Percentiles rank a stretch among this genome's conserved stretches.
These are phyloP conservation scores for Penaeus japonicus DNA, from an alignment of 1,140 invertebrate genomes.

Conservation along the genomic window DNA sequence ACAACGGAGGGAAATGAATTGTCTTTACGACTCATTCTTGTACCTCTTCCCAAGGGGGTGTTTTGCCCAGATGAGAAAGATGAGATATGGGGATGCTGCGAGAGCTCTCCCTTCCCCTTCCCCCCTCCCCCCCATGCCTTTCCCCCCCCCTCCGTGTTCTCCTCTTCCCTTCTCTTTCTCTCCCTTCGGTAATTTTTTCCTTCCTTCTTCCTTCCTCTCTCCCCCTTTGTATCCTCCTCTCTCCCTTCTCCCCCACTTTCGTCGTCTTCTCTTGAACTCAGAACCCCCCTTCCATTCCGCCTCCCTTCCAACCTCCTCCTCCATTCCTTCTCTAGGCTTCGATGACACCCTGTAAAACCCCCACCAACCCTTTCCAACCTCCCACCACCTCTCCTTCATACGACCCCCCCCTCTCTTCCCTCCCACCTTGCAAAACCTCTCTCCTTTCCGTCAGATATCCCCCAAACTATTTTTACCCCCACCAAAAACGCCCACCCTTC, in stretches of 20 bases:
- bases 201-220: not conserved
- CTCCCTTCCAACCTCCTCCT: too few species aligned
- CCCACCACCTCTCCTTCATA: too few species aligned
- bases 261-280: too few species aligned
- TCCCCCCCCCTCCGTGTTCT: not conserved
- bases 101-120: not conserved
- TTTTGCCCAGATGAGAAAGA: constrained; percentile 44
- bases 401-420: too few species aligned
- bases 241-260: not conserved
- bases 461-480: too few species aligned
- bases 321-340: too few species aligned
- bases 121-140: not conserved
- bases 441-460: too few species aligned
- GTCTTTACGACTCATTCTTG: constrained; percentile 41
- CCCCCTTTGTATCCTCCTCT: not conserved
- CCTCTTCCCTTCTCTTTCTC: not conserved
- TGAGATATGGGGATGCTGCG: constrained; percentile 33
- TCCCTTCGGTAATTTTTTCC: not conserved
- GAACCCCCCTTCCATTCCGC: too few species aligned
- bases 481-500: too few species aligned
- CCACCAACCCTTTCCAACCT: too few species aligned
- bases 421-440: too few species aligned
- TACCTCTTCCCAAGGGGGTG: constrained; percentile 25
- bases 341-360: too few species aligned
- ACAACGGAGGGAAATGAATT: constrained; percentile 42